Evolutionary conservation across 2,113 vertebrate genomes (phyloP).

Genomic region (Orycteropus afer): DNA sequence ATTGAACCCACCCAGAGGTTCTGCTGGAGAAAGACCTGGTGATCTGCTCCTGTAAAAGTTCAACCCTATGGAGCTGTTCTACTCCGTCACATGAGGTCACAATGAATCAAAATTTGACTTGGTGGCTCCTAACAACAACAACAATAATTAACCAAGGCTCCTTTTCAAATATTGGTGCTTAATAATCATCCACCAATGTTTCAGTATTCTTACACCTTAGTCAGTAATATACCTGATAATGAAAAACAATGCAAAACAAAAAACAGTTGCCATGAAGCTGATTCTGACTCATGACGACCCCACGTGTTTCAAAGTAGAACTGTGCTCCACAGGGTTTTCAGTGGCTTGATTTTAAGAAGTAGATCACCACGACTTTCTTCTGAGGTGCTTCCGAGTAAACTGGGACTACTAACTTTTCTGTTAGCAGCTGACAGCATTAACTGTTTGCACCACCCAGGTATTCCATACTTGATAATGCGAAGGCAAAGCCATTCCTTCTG

Average conservation of each 20-base stretch:
- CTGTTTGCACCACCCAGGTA: background rate
- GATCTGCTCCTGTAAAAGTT: no score
- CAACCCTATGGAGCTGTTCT: background rate
- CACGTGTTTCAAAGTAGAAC: background rate
- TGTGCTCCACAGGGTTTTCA: background rate
- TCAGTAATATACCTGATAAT: background rate
- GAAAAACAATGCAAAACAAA: background rate
- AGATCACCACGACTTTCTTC: background rate
- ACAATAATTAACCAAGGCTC: background rate
- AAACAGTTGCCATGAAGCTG: background rate
- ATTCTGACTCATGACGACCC: background rate
- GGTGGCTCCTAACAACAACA: background rate
- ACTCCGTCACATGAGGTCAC: background rate
- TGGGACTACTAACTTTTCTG: background rate
- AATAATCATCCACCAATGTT: background rate
- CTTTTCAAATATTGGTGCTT: background rate
- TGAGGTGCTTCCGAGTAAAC: background rate
- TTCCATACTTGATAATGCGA: background rate
- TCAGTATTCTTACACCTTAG: constrained; percentile 1
- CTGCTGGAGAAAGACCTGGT: background rate
- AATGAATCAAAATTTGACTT: background rate
- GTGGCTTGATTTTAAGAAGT: background rate
- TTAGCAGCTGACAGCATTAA: background rate
- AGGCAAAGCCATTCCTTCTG: background rate
- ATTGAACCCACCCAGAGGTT: background rate